phyloP scores from a whole-genome alignment of 1,140 invertebrate species.

The Dendrolimus kikuchii region DNA sequence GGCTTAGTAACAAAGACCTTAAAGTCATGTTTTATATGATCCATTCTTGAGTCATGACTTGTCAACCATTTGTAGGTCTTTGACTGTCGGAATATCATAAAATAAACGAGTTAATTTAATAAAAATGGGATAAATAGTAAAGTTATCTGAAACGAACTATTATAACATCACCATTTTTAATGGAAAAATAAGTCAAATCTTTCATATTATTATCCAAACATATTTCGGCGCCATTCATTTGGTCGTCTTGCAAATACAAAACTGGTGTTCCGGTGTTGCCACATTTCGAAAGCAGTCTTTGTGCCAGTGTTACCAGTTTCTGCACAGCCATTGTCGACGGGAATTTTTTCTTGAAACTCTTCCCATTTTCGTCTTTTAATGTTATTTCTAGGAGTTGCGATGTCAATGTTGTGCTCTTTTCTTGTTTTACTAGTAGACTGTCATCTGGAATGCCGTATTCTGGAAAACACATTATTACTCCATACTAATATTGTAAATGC shows the following conservation, averaged over 20 bases:
- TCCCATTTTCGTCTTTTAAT: slow-evolving; percentile 74
- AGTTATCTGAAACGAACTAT: slow-evolving; percentile 78
- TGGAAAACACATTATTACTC: slow-evolving; percentile 59
- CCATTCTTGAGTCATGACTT: too few species aligned
- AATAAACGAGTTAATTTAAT: slow-evolving; percentile 6
- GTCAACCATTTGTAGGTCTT: too few species aligned
- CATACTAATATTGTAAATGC: too few species aligned
- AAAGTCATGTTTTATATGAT: too few species aligned
- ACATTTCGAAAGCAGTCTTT: slow-evolving; percentile 76
- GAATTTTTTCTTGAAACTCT: slow-evolving; percentile 79
- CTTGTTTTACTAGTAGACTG: slow-evolving; percentile 75
- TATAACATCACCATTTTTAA: slow-evolving; percentile 88
- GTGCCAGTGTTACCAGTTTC: slow-evolving; percentile 82
- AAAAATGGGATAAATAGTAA: not conserved
- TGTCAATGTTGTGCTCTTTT: slow-evolving; percentile 76
- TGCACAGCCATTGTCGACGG: slow-evolving; percentile 86
- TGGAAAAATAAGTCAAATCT: slow-evolving; percentile 86
- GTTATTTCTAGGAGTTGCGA: slow-evolving; percentile 79
- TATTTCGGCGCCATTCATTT: slow-evolving; percentile 78
- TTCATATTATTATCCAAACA: slow-evolving; percentile 85
- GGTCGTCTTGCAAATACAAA: slow-evolving; percentile 68
- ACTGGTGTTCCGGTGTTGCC: slow-evolving; percentile 51
- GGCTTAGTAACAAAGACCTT: too few species aligned
- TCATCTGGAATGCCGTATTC: slow-evolving; percentile 87
- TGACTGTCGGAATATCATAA: too few species aligned